Conservation (phyloP, 2,888 invertebrate species). For the Chrysina gloriosa region DNA sequence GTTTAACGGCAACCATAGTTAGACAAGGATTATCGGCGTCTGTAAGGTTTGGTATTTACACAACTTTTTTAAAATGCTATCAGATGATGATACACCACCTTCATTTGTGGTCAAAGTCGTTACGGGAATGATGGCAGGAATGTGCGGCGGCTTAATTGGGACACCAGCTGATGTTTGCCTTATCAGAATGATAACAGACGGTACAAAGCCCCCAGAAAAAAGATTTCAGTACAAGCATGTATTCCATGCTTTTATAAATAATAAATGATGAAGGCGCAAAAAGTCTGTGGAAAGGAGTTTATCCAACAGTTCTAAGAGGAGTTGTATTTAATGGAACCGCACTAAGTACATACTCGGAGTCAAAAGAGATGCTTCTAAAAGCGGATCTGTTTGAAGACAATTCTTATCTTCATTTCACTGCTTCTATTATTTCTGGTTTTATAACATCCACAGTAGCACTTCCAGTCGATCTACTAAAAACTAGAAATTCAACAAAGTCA, state of each 20-base stretch:
- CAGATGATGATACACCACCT: conserved; percentile 77
- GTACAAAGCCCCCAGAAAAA: conserved; percentile 87
- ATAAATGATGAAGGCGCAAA: conserved; percentile 81
- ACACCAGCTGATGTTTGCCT: conserved; percentile 97
- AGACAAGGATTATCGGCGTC: conserved; percentile 99
- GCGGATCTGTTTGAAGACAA: conserved; percentile 75
- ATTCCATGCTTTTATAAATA: conserved; percentile 88
- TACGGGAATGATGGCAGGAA: conserved; percentile 91
- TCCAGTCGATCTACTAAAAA: conserved; percentile 99
- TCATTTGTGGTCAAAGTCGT: conserved; percentile 83
- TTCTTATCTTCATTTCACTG: conserved; percentile 89
- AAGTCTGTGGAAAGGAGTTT: conserved; percentile 92
- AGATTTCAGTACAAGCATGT: conserved; percentile 94
- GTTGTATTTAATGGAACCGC: conserved; percentile 99
- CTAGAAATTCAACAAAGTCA: conserved; percentile 98
- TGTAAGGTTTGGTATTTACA: conserved; percentile 93
- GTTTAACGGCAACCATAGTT: conserved; percentile 91
- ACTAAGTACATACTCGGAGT: conserved; percentile 96
- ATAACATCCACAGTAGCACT: conserved; percentile 97
- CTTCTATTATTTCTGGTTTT: conserved; percentile 97
- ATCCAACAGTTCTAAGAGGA: conserved; percentile 88
- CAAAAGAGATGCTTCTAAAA: conserved; percentile 74
- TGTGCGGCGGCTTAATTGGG: conserved; percentile 85
- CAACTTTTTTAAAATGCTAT: conserved; percentile 81
- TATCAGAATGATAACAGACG: conserved; percentile 98